These are phyloP conservation scores for Paramormyrops hopkinsi DNA, from an alignment of 2,797 vertebrate species.

Conservation along the genomic window DNA sequence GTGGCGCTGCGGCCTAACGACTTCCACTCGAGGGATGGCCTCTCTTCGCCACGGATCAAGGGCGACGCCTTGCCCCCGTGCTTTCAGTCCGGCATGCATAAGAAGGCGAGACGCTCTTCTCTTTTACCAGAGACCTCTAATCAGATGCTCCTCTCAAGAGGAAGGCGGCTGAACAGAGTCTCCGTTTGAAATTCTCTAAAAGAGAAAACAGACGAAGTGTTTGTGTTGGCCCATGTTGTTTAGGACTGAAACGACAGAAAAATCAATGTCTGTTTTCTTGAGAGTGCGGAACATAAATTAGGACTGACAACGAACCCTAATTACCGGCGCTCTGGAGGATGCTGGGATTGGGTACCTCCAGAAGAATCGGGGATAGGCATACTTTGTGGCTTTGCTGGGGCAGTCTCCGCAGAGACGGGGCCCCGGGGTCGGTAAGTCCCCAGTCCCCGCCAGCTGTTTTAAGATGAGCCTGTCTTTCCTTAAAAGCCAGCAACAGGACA, in stretches of 20 bases:
- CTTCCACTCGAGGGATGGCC: background rate
- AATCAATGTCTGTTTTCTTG: conserved; percentile 16
- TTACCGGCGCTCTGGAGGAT: conserved; percentile 30
- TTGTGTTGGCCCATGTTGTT: background rate
- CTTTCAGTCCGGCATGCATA: background rate
- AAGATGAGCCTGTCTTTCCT: conserved; percentile 59
- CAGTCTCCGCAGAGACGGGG: conserved; percentile 44
- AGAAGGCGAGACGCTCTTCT: background rate
- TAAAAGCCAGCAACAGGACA: conserved; percentile 58
- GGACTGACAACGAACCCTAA: conserved; percentile 31
- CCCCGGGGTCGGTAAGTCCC: conserved; percentile 18
- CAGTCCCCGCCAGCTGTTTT: conserved; percentile 52
- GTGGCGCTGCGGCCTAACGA: background rate
- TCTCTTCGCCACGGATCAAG: background rate
- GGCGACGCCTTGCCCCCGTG: background rate
- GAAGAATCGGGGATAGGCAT: conserved; percentile 52
- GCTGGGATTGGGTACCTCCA: conserved; percentile 55
- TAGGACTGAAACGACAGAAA: conserved; percentile 6
- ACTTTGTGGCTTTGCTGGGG: conserved; percentile 28
- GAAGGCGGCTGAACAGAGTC: background rate
- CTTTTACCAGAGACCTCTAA: background rate
- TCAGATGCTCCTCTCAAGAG: conserved; percentile 1
- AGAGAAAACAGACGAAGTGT: background rate
- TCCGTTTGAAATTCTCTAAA: background rate
- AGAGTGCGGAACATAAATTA: conserved; percentile 3